phyloP scores from a whole-genome alignment of 2,113 vertebrate genomes.

The Pelecanoides urinatrix region DNA sequence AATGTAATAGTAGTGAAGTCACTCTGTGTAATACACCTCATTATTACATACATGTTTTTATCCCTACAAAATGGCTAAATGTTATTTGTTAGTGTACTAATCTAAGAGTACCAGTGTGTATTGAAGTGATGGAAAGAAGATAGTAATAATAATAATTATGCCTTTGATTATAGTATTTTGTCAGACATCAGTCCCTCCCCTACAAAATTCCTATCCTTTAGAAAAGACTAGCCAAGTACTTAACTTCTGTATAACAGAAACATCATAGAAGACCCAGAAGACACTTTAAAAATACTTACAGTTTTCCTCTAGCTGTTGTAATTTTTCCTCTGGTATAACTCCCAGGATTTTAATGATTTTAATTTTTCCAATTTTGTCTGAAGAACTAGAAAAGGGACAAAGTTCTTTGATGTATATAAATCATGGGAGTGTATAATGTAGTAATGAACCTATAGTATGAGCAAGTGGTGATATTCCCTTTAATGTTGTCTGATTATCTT shows the following conservation, averaged over 20 bases:
- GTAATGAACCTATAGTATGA: neutral
- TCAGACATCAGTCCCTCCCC: neutral
- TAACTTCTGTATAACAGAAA: neutral
- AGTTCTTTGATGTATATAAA: neutral
- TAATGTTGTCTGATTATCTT: neutral
- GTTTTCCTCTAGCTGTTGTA: neutral
- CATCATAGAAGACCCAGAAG: neutral
- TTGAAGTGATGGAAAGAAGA: neutral
- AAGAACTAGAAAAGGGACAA: neutral
- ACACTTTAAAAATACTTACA: accelerated
- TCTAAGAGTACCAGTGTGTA: neutral
- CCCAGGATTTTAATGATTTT: neutral
- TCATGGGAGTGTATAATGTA: neutral
- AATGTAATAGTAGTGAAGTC: neutral
- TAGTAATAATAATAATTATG: neutral
- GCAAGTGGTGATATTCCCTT: neutral
- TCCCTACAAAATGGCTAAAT: neutral
- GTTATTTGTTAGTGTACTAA: neutral
- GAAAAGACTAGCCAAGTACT: neutral
- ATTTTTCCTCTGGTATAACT: neutral
- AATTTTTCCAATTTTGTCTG: neutral
- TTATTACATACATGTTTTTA: neutral
- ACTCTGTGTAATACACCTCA: neutral
- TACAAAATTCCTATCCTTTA: neutral
- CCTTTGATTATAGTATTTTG: neutral